Evolutionary conservation across 2,113 vertebrate genomes (phyloP).

Genomic region (Amblyornis subalaris): DNA sequence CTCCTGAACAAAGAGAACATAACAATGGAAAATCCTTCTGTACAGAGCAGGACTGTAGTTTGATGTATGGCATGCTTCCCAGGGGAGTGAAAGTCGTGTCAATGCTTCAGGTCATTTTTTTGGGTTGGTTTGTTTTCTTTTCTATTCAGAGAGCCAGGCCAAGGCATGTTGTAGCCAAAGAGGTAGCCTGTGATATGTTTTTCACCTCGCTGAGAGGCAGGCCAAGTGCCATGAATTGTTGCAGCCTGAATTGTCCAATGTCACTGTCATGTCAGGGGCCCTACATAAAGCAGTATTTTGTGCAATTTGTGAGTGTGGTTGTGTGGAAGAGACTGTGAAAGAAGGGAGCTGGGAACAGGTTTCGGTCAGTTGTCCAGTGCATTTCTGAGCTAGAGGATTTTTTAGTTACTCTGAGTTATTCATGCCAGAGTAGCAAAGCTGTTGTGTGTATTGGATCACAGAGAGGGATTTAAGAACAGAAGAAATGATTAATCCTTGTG

Average conservation of each 20-base stretch:
- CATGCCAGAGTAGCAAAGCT: neutral
- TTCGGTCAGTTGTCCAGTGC: neutral
- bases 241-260: neutral
- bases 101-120: neutral
- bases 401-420: neutral
- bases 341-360: neutral
- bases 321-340: neutral
- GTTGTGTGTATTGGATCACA: neutral
- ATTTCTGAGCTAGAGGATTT: neutral
- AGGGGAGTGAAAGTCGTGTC: neutral
- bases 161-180: neutral
- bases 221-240: neutral
- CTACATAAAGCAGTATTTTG: neutral
- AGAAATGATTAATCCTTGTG: neutral
- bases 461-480: neutral
- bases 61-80: neutral
- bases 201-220: neutral
- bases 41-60: neutral
- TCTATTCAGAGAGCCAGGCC: neutral
- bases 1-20: neutral
- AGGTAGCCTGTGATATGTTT: neutral
- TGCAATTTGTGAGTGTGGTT: neutral
- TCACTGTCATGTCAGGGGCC: neutral
- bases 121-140: neutral
- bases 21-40: neutral